Evolutionary conservation across 2,888 invertebrate genomes (phyloP).

Genomic region (Pristionchus maxplancki): DNA sequence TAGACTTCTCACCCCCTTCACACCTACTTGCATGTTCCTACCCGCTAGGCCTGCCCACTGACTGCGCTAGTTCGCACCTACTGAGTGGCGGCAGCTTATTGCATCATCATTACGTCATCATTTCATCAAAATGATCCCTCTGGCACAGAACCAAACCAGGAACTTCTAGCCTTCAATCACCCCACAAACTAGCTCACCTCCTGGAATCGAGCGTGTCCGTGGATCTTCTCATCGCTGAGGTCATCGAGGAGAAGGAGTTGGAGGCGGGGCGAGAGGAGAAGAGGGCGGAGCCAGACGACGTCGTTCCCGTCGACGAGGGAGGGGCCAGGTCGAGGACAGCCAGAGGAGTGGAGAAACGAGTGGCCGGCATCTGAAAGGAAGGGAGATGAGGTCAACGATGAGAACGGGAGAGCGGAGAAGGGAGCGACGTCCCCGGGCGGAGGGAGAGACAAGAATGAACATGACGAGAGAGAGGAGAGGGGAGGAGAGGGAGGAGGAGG

Average conservation of each 20-base stretch:
- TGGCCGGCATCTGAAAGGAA: neutral
- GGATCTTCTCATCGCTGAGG: neutral
- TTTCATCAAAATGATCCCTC: neutral
- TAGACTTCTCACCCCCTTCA: neutral
- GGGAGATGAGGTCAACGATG: neutral
- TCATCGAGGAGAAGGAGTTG: neutral
- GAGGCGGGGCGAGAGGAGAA: neutral
- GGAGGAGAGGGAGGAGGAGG: neutral
- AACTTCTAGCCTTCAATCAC: neutral
- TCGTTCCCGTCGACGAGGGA: neutral
- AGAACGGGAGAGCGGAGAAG: neutral
- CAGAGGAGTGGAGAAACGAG: slow-evolving; percentile 16
- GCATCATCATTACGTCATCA: neutral
- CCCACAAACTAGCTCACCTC: neutral
- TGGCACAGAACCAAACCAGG: too few relatives aligned
- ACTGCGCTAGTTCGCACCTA: neutral
- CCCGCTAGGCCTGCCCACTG: neutral
- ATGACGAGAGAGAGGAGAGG: neutral
- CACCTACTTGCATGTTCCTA: neutral
- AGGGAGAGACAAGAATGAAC: neutral
- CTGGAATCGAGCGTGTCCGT: slow-evolving; percentile 22
- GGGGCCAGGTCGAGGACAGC: neutral
- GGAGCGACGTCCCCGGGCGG: neutral
- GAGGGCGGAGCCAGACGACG: neutral
- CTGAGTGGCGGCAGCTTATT: neutral